Conservation (phyloP, 2,888 invertebrate species). For the Thysanoteuthis rhombus region DNA sequence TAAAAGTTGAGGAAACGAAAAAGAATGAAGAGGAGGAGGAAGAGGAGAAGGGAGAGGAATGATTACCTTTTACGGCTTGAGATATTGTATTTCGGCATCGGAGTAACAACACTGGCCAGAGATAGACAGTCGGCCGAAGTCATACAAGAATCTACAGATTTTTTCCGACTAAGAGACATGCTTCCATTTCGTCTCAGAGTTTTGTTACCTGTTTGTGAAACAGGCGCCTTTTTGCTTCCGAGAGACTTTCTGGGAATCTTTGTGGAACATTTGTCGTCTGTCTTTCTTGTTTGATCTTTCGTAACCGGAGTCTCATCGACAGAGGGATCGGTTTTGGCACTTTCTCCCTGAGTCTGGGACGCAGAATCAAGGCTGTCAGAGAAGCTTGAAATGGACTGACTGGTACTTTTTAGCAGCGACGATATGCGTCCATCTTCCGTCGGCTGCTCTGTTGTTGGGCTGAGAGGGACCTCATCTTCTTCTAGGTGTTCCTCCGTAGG, state of each 20-base stretch:
- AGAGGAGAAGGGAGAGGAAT: neutral
- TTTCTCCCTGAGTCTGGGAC: neutral
- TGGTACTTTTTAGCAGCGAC: neutral
- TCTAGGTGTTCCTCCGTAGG: neutral
- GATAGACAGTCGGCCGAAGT: slow-evolving; percentile 20
- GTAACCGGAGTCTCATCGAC: neutral
- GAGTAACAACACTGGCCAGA: neutral
- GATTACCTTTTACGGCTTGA: slow-evolving; percentile 27
- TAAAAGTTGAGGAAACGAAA: too few species aligned
- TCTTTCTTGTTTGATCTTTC: neutral
- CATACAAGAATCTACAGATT: neutral
- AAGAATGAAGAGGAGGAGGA: neutral
- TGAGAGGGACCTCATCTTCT: neutral
- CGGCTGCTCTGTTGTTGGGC: neutral
- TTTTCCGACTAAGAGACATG: neutral
- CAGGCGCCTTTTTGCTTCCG: neutral
- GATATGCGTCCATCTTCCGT: neutral
- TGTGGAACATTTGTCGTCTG: neutral
- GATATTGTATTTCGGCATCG: slow-evolving; percentile 24
- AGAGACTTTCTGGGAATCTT: neutral
- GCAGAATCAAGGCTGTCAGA: slow-evolving; percentile 22
- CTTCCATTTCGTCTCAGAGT: neutral
- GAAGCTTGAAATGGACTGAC: slow-evolving; percentile 12
- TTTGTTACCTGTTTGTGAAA: neutral
- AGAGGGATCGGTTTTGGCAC: neutral